phyloP scores from a whole-genome alignment of 2,113 vertebrate genomes.

The Theristicus caerulescens region DNA sequence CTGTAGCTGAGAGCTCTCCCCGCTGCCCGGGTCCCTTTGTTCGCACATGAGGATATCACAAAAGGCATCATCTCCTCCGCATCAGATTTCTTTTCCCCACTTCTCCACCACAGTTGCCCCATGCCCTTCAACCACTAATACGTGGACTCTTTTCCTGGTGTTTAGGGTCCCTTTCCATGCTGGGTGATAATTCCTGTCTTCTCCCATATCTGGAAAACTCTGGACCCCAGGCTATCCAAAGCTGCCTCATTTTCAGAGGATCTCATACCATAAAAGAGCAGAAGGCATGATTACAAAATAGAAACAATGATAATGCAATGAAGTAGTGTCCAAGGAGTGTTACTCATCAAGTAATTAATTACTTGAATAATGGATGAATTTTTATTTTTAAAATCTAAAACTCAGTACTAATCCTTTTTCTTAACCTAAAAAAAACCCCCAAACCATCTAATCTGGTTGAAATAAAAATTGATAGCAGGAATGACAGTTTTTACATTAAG shows the following conservation, averaged over 20 bases:
- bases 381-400: background rate
- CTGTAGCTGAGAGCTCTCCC: background rate
- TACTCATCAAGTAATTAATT: background rate
- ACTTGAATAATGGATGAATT: background rate
- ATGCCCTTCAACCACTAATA: background rate
- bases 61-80: rapidly evolving
- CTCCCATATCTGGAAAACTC: background rate
- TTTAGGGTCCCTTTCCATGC: background rate
- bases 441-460: background rate
- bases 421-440: background rate
- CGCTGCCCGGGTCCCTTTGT: background rate
- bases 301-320: background rate
- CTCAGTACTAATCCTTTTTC: background rate
- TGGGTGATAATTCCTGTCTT: background rate
- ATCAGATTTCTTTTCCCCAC: background rate
- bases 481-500: background rate
- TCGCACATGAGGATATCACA: background rate
- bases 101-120: background rate
- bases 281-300: background rate
- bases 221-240: background rate
- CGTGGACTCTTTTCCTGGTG: background rate
- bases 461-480: background rate
- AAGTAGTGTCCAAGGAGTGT: background rate
- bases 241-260: background rate
- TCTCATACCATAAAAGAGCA: background rate